Evolutionary conservation across 1,140 invertebrate genomes (phyloP).

Genomic region (Ceratina australensis): DNA sequence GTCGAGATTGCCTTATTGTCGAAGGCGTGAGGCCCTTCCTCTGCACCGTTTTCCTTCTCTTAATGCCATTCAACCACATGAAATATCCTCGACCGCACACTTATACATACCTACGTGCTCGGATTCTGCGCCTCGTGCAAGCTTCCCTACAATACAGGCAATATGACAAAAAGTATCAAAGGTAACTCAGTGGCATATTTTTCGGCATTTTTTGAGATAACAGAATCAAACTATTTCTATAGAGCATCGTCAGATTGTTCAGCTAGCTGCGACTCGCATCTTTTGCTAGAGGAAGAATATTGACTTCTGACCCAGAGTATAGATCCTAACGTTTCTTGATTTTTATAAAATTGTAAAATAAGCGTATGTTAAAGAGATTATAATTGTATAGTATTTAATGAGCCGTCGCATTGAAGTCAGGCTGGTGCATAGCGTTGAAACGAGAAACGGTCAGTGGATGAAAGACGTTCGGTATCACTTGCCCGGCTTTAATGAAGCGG

Average conservation of each 20-base stretch:
- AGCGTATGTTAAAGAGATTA: too few species aligned
- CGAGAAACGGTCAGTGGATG: neutral
- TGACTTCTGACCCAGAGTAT: too few species aligned
- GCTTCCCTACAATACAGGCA: neutral
- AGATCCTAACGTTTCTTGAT: too few species aligned
- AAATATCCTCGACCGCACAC: constrained; percentile 52
- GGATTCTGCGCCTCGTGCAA: neutral
- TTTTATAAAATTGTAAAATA: too few species aligned
- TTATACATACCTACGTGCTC: neutral
- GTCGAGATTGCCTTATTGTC: constrained; percentile 59
- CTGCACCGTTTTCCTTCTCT: constrained; percentile 64
- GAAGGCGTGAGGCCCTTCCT: constrained; percentile 71
- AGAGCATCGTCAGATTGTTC: neutral
- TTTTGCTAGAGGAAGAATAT: too few species aligned
- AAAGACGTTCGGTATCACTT: neutral
- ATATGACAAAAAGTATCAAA: neutral
- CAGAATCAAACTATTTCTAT: neutral
- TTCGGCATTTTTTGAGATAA: neutral
- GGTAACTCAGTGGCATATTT: neutral
- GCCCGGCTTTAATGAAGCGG: constrained; percentile 23
- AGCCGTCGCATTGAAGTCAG: too few species aligned
- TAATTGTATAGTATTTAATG: too few species aligned
- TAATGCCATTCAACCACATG: constrained; percentile 58
- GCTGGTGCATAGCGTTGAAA: neutral
- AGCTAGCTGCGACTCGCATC: too few species aligned